phyloP scores from a whole-genome alignment of 2,888 invertebrate genomes.

The Melanostoma mellinum region DNA sequence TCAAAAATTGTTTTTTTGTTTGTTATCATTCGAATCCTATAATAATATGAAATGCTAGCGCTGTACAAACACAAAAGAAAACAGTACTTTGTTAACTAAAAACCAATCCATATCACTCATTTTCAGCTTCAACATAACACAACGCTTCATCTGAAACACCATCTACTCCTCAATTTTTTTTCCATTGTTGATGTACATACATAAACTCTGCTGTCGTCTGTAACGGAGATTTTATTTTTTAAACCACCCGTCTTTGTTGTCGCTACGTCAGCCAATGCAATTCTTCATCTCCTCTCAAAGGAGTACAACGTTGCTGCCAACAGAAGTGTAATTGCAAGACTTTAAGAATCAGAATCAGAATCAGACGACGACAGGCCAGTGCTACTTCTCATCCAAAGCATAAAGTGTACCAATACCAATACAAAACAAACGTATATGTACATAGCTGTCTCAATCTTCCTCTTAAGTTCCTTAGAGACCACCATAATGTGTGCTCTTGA shows the following conservation, averaged over 20 bases:
- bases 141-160: no score
- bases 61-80: no score
- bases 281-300: conserved; percentile 51
- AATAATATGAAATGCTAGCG: no score
- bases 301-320: conserved; percentile 10
- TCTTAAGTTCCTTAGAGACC: conserved; percentile 36
- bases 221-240: conserved; percentile 1
- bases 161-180: no score
- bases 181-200: no score
- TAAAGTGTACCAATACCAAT: not conserved
- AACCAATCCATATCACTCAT: no score
- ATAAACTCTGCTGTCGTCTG: no score
- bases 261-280: conserved; percentile 36
- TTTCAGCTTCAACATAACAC: no score
- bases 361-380: not conserved
- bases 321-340: conserved; percentile 36
- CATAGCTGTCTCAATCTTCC: conserved; percentile 7
- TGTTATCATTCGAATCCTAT: no score
- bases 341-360: conserved; percentile 31
- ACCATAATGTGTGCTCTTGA: conserved; percentile 28
- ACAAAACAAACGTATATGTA: not conserved
- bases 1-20: no score
- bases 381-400: not conserved
- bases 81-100: no score
- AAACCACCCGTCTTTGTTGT: conserved; percentile 32